Evolutionary conservation across 92 coral and sea anemone genomes (phyloP).

Genomic region (Epizoanthus scotinus): DNA sequence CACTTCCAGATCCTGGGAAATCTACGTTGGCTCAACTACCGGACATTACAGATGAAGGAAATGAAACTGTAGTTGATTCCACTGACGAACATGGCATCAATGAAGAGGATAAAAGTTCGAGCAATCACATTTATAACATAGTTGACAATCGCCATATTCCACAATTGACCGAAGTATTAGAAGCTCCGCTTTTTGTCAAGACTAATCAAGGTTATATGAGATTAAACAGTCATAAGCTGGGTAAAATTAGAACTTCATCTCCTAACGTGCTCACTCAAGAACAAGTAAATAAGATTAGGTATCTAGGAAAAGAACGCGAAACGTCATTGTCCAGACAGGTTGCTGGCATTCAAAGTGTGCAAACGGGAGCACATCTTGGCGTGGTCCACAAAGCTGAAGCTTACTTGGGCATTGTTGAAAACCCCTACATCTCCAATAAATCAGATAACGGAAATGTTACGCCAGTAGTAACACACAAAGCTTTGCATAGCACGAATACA

Average conservation of each 20-base stretch:
- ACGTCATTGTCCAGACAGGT: background rate
- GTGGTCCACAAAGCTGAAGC: background rate
- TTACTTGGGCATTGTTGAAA: background rate
- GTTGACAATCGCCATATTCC: no score
- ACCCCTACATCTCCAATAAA: background rate
- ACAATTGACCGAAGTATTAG: background rate
- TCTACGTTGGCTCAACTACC: background rate
- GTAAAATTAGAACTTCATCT: background rate
- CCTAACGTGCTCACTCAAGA: conserved; percentile 4
- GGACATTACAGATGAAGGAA: background rate
- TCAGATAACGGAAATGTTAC: background rate
- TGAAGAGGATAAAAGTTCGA: background rate
- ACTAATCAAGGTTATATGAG: background rate
- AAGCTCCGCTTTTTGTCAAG: background rate
- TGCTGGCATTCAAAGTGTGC: background rate
- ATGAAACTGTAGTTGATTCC: background rate
- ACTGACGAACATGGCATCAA: background rate
- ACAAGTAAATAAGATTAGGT: background rate
- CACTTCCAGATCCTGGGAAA: no score
- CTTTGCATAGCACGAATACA: background rate
- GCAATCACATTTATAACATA: no score
- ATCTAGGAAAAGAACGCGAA: conserved; percentile 11
- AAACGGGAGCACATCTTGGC: background rate
- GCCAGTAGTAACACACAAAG: background rate
- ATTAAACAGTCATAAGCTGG: background rate